Evolutionary conservation across 2,797 vertebrate species (phyloP).

Genomic region (Harpagifer antarcticus): DNA sequence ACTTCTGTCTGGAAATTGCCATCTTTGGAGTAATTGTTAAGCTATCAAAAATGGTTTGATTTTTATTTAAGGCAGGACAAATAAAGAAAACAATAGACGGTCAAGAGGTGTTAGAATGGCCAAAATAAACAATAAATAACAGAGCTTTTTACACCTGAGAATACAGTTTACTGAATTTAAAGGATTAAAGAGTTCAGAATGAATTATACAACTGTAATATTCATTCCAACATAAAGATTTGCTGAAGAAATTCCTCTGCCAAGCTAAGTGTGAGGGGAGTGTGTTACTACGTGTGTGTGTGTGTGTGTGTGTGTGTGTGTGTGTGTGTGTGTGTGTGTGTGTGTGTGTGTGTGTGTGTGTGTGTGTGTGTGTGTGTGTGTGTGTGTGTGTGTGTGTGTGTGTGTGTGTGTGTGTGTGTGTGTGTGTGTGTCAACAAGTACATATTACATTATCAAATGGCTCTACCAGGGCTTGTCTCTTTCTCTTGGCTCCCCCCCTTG

Average conservation of each 20-base stretch:
- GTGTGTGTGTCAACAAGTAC: not conserved
- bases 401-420: slow-evolving; percentile 3
- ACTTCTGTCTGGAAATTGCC: not conserved
- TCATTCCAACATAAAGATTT: slow-evolving; percentile 70
- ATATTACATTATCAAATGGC: slow-evolving; percentile 51
- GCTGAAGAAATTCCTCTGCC: slow-evolving; percentile 47
- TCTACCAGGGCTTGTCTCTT: slow-evolving; percentile 44
- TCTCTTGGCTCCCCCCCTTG: slow-evolving; percentile 9
- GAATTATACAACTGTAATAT: slow-evolving; percentile 72
- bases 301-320: slow-evolving; percentile 12
- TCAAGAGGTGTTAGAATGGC: slow-evolving; percentile 10
- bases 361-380: slow-evolving; percentile 31
- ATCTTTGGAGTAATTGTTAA: not conserved
- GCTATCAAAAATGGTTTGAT: not conserved
- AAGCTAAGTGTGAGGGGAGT: slow-evolving; percentile 38
- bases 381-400: slow-evolving; percentile 15
- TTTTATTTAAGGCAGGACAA: not conserved
- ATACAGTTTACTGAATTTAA: slow-evolving; percentile 50
- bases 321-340: slow-evolving; percentile 20
- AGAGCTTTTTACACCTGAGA: slow-evolving; percentile 20
- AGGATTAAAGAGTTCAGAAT: slow-evolving; percentile 56
- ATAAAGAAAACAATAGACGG: not conserved
- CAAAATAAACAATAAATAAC: slow-evolving; percentile 11
- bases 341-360: slow-evolving; percentile 13
- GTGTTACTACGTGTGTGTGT: slow-evolving; percentile 32